These are phyloP conservation scores for Tubulanus polymorphus DNA, from an alignment of 2,888 invertebrate species.

Conservation along the genomic window DNA sequence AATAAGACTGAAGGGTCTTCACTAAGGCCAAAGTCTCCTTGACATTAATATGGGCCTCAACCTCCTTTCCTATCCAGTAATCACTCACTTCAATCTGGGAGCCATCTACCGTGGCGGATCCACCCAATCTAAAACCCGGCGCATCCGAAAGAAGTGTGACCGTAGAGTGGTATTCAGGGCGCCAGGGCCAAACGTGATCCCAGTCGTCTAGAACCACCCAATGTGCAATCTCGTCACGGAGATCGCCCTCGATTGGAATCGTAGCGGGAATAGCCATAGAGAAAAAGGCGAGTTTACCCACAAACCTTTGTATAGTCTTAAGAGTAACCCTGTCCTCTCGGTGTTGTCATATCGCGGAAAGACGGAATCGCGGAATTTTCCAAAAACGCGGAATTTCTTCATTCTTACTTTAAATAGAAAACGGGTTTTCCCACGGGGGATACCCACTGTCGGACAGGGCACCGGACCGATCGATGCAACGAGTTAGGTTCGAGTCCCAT, in stretches of 20 bases:
- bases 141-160: not conserved
- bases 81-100: not conserved
- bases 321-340: too few species aligned
- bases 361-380: too few species aligned
- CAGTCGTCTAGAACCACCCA: constrained; percentile 7
- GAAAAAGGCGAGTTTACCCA: too few species aligned
- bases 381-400: too few species aligned
- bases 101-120: not conserved
- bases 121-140: constrained; percentile 1
- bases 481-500: too few species aligned
- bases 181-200: constrained; percentile 1
- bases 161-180: not conserved
- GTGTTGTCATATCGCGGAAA: too few species aligned
- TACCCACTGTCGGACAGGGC: too few species aligned
- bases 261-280: too few species aligned
- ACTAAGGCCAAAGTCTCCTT: not conserved
- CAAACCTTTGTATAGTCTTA: too few species aligned
- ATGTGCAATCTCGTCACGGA: not conserved
- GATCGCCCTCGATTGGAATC: not conserved
- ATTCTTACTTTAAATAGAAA: too few species aligned
- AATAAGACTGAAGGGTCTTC: not conserved
- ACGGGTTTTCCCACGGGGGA: too few species aligned
- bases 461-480: too few species aligned
- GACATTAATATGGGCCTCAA: not conserved
- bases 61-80: not conserved